Conservation (phyloP, 2,888 invertebrate species). For the Thecocarcelia acutangulata region DNA sequence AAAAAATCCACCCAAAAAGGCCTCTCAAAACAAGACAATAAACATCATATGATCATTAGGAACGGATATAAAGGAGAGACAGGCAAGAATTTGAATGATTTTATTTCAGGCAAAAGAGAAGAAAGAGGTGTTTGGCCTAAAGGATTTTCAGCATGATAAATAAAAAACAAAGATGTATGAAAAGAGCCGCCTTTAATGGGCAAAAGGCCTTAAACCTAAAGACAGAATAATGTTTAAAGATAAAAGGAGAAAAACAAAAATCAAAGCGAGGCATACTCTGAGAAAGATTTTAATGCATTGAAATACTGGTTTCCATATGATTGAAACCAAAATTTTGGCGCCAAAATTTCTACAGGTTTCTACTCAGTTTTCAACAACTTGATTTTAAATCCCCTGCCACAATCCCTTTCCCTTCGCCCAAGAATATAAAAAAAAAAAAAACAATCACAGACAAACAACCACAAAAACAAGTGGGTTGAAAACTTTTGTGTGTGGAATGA, state of each 20-base stretch:
- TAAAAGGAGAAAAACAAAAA: conserved; percentile 8
- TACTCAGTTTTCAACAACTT: conserved; percentile 35
- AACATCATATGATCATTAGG: conserved; percentile 56
- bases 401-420: conserved; percentile 24
- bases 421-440: conserved; percentile 9
- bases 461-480: conserved; percentile 56
- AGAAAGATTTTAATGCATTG: conserved; percentile 21
- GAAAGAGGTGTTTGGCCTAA: conserved; percentile 55
- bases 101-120: conserved; percentile 22
- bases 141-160: conserved; percentile 43
- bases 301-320: conserved; percentile 56
- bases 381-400: conserved; percentile 7
- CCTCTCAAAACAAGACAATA: conserved; percentile 46
- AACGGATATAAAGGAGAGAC: conserved; percentile 52
- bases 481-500: background rate
- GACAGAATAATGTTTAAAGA: conserved; percentile 8
- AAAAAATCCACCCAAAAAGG: conserved; percentile 30
- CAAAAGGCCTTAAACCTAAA: background rate
- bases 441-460: conserved; percentile 35
- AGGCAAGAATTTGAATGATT: conserved; percentile 60
- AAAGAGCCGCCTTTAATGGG: conserved; percentile 40
- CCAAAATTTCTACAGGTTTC: conserved; percentile 68
- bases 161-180: conserved; percentile 1
- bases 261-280: background rate
- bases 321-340: conserved; percentile 61